phyloP scores from a whole-genome alignment of 2,888 invertebrate genomes.

The Drosophila testacea region DNA sequence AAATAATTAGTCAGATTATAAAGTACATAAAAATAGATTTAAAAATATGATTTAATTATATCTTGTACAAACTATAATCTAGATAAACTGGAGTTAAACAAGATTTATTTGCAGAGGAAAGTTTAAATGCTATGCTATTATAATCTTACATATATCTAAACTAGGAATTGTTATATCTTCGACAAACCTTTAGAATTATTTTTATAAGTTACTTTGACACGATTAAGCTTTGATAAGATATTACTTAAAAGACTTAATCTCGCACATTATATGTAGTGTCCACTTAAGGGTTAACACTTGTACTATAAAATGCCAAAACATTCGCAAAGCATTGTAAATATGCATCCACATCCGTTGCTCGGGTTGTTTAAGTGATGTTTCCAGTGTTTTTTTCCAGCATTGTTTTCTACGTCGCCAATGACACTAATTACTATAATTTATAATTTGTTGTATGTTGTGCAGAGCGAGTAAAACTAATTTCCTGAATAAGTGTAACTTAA shows the following conservation, averaged over 20 bases:
- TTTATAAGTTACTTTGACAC: not conserved
- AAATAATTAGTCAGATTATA: too few relatives aligned
- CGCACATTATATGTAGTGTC: not conserved
- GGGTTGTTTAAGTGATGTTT: conserved; percentile 27
- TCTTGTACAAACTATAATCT: too few relatives aligned
- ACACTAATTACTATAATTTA: conserved; percentile 59
- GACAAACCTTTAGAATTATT: not conserved
- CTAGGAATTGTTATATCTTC: not conserved
- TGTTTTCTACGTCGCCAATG: conserved; percentile 18
- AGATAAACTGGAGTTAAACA: too few relatives aligned
- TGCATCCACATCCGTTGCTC: conserved; percentile 60
- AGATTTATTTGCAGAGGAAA: too few relatives aligned
- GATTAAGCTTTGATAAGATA: not conserved
- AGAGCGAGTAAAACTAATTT: conserved; percentile 50
- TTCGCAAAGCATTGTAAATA: conserved; percentile 39
- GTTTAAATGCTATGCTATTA: too few relatives aligned
- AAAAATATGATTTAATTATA: too few relatives aligned
- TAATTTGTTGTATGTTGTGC: conserved; percentile 30
- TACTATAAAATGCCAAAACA: conserved; percentile 22
- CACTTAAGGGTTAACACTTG: conserved; percentile 41
- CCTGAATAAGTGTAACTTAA: conserved; percentile 27
- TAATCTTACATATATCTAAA: too few relatives aligned
- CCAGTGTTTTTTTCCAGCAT: conserved; percentile 17
- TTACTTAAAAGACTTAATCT: not conserved
- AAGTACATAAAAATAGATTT: too few relatives aligned